Evolutionary conservation across 2,113 vertebrate genomes (phyloP).

Genomic region (Nipponia nippon): DNA sequence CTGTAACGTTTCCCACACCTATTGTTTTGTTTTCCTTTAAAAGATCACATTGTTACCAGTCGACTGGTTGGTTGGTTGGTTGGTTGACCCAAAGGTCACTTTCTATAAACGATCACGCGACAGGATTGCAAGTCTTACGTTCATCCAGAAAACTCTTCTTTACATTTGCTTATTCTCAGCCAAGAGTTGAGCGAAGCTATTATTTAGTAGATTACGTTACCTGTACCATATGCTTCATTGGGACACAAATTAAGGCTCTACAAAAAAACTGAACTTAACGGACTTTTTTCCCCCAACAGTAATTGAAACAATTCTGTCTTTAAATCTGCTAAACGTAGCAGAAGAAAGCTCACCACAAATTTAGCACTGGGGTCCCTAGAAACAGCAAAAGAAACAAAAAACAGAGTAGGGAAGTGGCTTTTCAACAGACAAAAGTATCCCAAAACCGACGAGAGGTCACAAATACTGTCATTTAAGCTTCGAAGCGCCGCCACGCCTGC

Average conservation of each 20-base stretch:
- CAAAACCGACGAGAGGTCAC: neutral
- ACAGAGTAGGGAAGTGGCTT: neutral
- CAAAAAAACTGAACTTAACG: neutral
- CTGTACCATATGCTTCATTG: neutral
- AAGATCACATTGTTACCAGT: neutral
- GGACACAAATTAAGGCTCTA: neutral
- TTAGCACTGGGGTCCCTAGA: neutral
- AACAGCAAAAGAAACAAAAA: neutral
- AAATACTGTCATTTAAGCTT: fast-evolving
- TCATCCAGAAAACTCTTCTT: fast-evolving
- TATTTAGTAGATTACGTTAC: neutral
- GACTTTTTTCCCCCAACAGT: neutral
- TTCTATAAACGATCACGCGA: neutral
- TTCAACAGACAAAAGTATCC: neutral
- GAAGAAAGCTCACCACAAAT: neutral
- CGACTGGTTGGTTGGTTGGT: fast-evolving
- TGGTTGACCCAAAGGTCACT: neutral
- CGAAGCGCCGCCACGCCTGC: fast-evolving
- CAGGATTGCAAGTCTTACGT: fast-evolving
- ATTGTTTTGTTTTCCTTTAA: neutral
- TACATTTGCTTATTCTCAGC: neutral
- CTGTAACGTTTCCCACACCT: neutral
- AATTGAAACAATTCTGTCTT: neutral
- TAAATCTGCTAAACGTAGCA: neutral
- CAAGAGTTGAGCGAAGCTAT: neutral